These are phyloP conservation scores for Triplophysa rosa DNA, from an alignment of 2,113 vertebrate genomes.

Conservation along the genomic window DNA sequence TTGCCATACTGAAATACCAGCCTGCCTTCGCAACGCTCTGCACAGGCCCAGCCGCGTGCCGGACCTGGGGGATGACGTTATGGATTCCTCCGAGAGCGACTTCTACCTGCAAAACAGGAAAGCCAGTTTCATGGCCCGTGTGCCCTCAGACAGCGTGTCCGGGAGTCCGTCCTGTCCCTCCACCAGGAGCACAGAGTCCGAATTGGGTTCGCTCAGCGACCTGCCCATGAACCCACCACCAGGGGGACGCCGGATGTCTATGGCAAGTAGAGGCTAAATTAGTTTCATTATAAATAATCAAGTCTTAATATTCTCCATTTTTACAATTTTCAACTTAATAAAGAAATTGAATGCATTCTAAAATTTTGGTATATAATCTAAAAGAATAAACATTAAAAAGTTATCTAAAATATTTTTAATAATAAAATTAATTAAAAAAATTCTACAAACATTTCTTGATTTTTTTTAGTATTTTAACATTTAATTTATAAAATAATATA, in stretches of 20 bases:
- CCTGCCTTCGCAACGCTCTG: conserved; percentile 51
- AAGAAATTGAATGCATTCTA: no score
- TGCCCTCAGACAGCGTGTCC: conserved; percentile 77
- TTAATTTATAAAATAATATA: no score
- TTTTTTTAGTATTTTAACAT: no score
- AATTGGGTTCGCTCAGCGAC: conserved; percentile 72
- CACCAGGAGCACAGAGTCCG: conserved; percentile 75
- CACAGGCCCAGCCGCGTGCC: conserved; percentile 63
- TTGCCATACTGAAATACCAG: conserved; percentile 57
- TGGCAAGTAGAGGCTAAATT: conserved; percentile 78
- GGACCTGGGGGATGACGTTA: conserved; percentile 64
- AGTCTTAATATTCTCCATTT: no score
- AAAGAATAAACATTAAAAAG: no score
- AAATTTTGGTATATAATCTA: no score
- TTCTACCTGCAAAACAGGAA: conserved; percentile 70
- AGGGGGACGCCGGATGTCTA: conserved; percentile 81
- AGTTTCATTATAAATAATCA: neutral
- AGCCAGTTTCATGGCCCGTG: conserved; percentile 79
- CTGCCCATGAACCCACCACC: conserved; percentile 74
- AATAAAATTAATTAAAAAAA: no score
- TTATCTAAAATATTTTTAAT: no score
- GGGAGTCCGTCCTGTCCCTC: conserved; percentile 74
- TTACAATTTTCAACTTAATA: no score
- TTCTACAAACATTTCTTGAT: no score
- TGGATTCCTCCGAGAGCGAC: conserved; percentile 74